Evolutionary conservation across 2,113 vertebrate genomes (phyloP), one percentile per base, ranked within the genome.

Genomic region (Cyphotilapia sp.): DNA sequence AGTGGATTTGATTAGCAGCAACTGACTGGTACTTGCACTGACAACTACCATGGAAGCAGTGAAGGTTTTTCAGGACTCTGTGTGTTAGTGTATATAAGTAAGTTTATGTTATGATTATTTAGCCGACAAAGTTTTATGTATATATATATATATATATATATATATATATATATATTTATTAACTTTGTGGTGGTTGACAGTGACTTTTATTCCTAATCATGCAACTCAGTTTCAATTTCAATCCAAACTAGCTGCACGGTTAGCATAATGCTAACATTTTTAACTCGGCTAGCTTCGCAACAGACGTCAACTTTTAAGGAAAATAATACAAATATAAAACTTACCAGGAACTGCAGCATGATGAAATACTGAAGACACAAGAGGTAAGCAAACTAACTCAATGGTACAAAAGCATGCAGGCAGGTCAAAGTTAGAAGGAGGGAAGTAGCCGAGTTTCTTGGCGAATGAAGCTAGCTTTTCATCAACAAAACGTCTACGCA

Each of bases 291-390:
- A 80, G n/a, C 53, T 85, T 82, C 42, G 42, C 63, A 3, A 24
- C 5, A 22, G 33, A 74, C 3, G 3, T 69, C 33, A 14, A 17
- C 53, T 51, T 35, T 29, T 22, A 59, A 5, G 4, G 13, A 49
- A 2, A 11, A 74, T 7, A 66, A 51, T 4, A 6, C 29, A 35
- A 13, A 3, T 74, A 40, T 6, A 82, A 96, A 84, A 96, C 96
- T 93, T 88, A 97, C 96, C 90, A 97, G 78, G 31, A 97, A 97
- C 10, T 97, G 96, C 2, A 97, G n/a, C 96, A 97, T 97, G 29
- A 2, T 94, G 83, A 12, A 82, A 31, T 17, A 84, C 19, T 2
- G 6, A 31, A 27, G 9, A 17, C 31, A 53, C 22, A 13, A 7
- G 12, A 53, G 56, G 12, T 17, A 3, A 57, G 1, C 1, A 80